Evolutionary conservation across 2,797 vertebrate species (phyloP), one percentile per base, ranked within the genome.

Genomic region (Trichosurus vulpecula): DNA sequence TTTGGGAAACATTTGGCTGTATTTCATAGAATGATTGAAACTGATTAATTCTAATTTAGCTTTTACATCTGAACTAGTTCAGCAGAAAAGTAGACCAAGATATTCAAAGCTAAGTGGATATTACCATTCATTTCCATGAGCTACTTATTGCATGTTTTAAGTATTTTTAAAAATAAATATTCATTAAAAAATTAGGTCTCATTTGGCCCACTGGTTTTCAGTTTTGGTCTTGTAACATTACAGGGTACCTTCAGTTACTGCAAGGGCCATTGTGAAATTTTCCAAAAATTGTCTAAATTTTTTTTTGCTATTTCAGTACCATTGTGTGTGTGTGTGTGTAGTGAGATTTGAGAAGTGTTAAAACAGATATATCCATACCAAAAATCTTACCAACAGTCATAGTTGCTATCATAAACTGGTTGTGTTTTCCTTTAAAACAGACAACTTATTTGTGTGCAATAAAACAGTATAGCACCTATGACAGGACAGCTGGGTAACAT

Each of bases 1-100:
- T 87, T 95, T 97, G 95, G 97, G 96, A 96, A 97, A 97, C 97
- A 95, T 96, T 96, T 97, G 97, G 96, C 91, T 98, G 97, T 97
- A 96, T 97, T 98, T 96, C 98, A 98, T 91, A 97, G 81, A 97
- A 97, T 96, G 92, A 95, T 94, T 97, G 95, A 94, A 93, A 94
- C 97, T 97, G 92, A 94, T 94, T 97, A 90, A 97, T 95, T 97
- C 96, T 97, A 61, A 95, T 95, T 97, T 56, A 56, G 74, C 93
- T 35, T 89, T 81, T 93, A 27, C 25, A 57, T 96, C 96, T 98
- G 95, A 96, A 97, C 97, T 98, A 97, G 97, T 98, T 98, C 97
- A 98, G 98, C 96, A 98, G 95, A 97, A 53, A 92, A 92, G 52
- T 52, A 92, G 52, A 52, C 58, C 51, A 92, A 66, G 41, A 87